Evolutionary conservation across 2,888 invertebrate genomes (phyloP).

Genomic region (Cantharis rustica): DNA sequence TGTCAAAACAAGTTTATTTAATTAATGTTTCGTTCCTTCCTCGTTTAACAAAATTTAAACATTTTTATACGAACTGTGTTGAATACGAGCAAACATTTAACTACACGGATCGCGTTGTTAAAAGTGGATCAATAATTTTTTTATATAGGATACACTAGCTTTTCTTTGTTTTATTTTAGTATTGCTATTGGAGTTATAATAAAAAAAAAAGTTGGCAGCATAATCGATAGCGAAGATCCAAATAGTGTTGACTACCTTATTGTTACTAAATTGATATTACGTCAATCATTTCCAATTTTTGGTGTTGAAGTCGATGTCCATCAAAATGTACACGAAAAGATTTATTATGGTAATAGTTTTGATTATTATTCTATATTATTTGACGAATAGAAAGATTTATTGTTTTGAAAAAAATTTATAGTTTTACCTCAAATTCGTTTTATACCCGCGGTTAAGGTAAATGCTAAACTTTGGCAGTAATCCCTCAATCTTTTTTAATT

Average conservation of each 20-base stretch:
- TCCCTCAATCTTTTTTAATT: too few relatives aligned
- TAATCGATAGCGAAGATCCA: not conserved
- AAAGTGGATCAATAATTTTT: conserved; percentile 31
- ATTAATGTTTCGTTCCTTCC: conserved; percentile 23
- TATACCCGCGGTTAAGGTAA: too few relatives aligned
- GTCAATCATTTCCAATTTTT: conserved; percentile 38
- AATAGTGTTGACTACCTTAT: conserved; percentile 31
- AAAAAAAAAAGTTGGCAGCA: conserved; percentile 25
- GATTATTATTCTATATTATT: too few relatives aligned
- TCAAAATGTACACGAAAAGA: too few relatives aligned
- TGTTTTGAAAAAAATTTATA: too few relatives aligned
- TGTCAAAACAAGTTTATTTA: conserved; percentile 28
- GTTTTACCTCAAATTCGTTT: too few relatives aligned
- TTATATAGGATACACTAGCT: not conserved
- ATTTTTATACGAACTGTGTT: conserved; percentile 41
- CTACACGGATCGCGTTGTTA: conserved; percentile 34
- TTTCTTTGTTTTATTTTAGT: conserved; percentile 13
- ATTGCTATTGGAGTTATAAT: conserved; percentile 22
- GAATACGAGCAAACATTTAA: conserved; percentile 38
- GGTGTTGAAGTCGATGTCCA: conserved; percentile 26
- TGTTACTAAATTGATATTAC: conserved; percentile 38
- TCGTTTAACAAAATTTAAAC: conserved; percentile 32
- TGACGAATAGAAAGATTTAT: too few relatives aligned
- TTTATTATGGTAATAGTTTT: too few relatives aligned
- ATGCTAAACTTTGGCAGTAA: too few relatives aligned